Percentiles rank a stretch among this genome's conserved stretches.
Evolutionary conservation across 1,140 invertebrate species (phyloP).

Genomic region (Trichonephila clavipes): DNA sequence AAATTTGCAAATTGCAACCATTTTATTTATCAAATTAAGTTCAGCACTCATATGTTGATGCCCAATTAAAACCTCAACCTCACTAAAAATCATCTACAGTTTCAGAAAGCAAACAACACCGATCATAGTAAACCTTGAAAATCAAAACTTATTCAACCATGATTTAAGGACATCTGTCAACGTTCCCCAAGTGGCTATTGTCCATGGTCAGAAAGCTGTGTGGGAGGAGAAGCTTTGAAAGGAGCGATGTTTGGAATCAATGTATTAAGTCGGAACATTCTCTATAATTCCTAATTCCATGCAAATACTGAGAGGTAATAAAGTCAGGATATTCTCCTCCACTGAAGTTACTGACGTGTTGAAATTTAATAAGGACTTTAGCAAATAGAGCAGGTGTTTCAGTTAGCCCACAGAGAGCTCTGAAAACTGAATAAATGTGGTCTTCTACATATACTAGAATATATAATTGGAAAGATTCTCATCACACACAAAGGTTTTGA

Average conservation of each 20-base stretch:
- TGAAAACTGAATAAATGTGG: no score
- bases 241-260: background rate
- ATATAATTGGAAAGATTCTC: no score
- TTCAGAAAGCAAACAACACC: no score
- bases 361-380: slow-evolving; percentile 19
- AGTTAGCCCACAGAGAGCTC: background rate
- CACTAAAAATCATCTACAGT: no score
- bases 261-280: background rate
- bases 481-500: no score
- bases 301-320: slow-evolving; percentile 2
- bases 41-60: no score
- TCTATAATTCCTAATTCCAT: background rate
- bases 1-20: no score
- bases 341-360: background rate
- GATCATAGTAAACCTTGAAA: background rate
- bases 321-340: background rate
- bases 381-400: slow-evolving; percentile 17
- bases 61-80: no score
- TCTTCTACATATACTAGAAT: no score
- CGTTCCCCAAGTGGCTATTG: background rate
- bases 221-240: background rate
- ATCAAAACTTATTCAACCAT: background rate
- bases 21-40: no score
- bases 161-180: background rate
- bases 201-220: background rate